Evolutionary conservation across 2,113 vertebrate genomes (phyloP).

Genomic region (Otis tarda): DNA sequence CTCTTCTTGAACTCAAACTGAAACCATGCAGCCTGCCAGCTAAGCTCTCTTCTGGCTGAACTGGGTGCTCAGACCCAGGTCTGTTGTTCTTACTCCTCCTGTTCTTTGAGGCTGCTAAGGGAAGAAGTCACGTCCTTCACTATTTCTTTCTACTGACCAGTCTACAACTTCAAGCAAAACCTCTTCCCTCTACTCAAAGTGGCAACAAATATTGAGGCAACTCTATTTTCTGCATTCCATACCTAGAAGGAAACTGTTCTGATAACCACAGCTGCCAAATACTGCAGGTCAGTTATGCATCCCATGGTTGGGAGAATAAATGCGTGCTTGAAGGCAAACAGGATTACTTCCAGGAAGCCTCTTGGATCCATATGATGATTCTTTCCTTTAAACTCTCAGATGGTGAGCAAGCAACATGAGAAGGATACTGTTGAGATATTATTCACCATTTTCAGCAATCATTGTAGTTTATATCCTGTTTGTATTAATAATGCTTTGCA

Average conservation of each 20-base stretch:
- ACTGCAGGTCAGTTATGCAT: not conserved
- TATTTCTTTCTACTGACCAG: not conserved
- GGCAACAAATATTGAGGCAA: not conserved
- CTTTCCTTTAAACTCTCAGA: not conserved
- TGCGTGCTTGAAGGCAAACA: not conserved
- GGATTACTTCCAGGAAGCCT: not conserved
- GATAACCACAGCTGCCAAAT: not conserved
- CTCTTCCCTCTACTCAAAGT: not conserved
- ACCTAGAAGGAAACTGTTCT: not conserved
- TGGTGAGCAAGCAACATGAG: not conserved
- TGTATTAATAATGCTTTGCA: not conserved
- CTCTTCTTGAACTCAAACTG: not conserved
- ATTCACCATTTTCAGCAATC: not conserved
- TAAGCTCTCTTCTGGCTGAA: not conserved
- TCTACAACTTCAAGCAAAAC: not conserved
- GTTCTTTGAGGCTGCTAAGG: not conserved
- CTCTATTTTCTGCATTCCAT: not conserved
- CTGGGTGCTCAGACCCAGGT: not conserved
- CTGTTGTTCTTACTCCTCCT: not conserved
- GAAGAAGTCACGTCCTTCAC: not conserved
- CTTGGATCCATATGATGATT: not conserved
- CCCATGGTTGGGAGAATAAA: not conserved
- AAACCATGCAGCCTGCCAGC: not conserved
- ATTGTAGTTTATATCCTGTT: not conserved
- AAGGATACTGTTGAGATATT: not conserved